A percentile compares a stretch with the other conserved stretches of the same genome.
These are phyloP conservation scores for Mohoua ochrocephala DNA, from an alignment of 2,113 vertebrate genomes.

Conservation along the genomic window DNA sequence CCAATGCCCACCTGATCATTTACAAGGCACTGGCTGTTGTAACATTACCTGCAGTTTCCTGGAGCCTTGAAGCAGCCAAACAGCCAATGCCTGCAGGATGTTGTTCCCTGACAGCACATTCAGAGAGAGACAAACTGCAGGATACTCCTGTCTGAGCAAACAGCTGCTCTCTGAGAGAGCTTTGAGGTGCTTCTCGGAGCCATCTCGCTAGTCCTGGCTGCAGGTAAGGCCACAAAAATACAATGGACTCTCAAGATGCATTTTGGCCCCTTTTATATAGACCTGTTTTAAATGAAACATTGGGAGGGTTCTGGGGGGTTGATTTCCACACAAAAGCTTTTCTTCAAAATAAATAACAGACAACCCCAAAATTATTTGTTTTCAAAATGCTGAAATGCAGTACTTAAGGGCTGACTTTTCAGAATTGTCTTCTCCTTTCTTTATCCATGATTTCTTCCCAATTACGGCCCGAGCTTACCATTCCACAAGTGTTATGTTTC, in stretches of 20 bases:
- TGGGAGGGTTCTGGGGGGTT: background rate
- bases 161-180: background rate
- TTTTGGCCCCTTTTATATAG: background rate
- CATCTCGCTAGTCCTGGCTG: background rate
- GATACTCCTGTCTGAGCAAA: background rate
- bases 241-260: background rate
- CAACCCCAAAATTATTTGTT: background rate
- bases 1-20: background rate
- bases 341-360: background rate
- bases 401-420: background rate
- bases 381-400: background rate
- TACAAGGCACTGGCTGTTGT: background rate
- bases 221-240: background rate
- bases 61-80: background rate
- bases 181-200: background rate
- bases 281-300: background rate
- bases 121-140: background rate
- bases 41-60: background rate
- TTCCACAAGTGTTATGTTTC: background rate
- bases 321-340: background rate
- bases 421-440: background rate
- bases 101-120: background rate
- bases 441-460: background rate
- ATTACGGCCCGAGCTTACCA: rapidly evolving
- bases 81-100: background rate